phyloP scores from a whole-genome alignment of 2,888 invertebrate genomes.

The Ecliptopera silaceata region DNA sequence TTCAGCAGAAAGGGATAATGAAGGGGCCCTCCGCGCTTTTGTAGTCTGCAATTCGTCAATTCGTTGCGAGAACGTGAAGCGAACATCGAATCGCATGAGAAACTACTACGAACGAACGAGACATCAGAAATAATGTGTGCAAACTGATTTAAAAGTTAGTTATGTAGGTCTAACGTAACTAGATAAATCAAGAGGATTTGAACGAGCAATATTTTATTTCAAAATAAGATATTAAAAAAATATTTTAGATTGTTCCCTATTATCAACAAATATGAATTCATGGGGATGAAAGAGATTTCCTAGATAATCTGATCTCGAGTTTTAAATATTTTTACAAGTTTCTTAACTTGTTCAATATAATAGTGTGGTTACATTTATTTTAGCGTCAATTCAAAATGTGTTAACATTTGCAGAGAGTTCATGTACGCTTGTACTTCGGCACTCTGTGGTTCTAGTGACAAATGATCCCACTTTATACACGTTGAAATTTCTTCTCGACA shows the following conservation, averaged over 20 bases:
- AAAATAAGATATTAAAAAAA: no score
- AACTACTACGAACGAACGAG: conserved; percentile 35
- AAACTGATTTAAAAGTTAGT: no score
- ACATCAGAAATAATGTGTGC: no score
- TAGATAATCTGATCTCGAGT: no score
- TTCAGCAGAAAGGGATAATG: conserved; percentile 83
- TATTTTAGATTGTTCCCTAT: no score
- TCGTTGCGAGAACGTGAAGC: conserved; percentile 49
- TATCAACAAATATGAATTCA: no score
- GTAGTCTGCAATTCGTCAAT: conserved; percentile 58
- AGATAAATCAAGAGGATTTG: no score
- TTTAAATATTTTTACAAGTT: conserved; percentile 3
- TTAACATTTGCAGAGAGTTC: conserved; percentile 44
- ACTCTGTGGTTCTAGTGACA: conserved; percentile 45
- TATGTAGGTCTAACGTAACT: no score
- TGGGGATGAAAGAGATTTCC: no score
- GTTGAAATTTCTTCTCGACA: conserved; percentile 40
- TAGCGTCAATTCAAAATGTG: conserved; percentile 40
- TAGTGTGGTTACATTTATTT: conserved; percentile 43
- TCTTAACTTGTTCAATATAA: conserved; percentile 24
- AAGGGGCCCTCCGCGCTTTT: conserved; percentile 57
- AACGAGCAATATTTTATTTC: no score
- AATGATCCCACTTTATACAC: conserved; percentile 47
- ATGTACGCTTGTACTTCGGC: conserved; percentile 42
- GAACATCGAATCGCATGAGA: conserved; percentile 59